Evolutionary conservation across 2,888 invertebrate genomes (phyloP).

Genomic region (Leptopterna dolabrata): DNA sequence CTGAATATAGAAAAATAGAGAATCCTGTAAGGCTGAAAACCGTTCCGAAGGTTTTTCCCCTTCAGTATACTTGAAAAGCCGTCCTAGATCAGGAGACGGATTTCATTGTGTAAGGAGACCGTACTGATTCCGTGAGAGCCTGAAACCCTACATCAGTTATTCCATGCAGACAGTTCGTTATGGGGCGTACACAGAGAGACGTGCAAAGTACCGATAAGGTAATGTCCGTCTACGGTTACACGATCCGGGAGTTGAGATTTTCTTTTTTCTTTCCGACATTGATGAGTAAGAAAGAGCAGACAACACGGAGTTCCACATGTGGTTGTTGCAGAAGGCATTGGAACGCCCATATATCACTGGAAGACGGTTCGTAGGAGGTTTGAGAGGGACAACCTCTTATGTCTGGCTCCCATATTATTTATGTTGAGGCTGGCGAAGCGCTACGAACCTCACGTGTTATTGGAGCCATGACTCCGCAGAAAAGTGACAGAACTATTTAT

Average conservation of each 20-base stretch:
- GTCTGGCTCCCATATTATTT: background rate
- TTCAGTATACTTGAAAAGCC: background rate
- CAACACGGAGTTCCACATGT: background rate
- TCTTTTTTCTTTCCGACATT: background rate
- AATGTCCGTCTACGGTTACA: background rate
- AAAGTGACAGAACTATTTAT: background rate
- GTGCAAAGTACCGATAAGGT: constrained; percentile 4
- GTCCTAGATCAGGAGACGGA: background rate
- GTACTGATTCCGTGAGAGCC: background rate
- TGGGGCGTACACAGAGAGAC: background rate
- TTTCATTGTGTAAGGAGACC: background rate
- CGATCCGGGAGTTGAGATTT: background rate
- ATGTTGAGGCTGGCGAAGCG: background rate
- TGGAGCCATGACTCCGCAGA: background rate
- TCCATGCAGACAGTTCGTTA: constrained; percentile 7
- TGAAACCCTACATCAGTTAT: background rate
- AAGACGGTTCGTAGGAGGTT: background rate
- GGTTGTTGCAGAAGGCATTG: background rate
- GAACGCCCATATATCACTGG: constrained; percentile 21
- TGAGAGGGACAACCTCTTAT: background rate
- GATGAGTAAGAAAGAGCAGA: background rate
- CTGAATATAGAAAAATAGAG: no score
- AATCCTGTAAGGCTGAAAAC: background rate
- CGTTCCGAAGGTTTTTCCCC: background rate
- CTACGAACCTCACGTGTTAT: background rate